These are phyloP conservation scores for Branchipolynoe longqiensis DNA, from an alignment of 2,888 invertebrate species.

Conservation along the genomic window DNA sequence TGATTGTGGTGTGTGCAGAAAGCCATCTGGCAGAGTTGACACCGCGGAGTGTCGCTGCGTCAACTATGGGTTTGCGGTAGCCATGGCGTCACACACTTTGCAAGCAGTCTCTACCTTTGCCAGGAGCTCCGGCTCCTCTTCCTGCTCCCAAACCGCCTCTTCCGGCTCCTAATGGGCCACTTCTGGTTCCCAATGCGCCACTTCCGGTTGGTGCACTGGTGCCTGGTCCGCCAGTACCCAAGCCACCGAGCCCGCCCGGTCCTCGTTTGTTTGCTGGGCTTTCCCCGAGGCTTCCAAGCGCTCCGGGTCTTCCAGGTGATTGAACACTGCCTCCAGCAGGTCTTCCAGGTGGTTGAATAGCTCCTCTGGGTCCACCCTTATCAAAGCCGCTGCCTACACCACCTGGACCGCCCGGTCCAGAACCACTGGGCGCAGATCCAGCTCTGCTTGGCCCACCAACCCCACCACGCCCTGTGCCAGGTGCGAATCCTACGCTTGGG, in stretches of 20 bases:
- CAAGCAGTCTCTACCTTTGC: slow-evolving; percentile 32
- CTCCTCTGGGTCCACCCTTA: slow-evolving; percentile 46
- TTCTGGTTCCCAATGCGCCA: not conserved
- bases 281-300: not conserved
- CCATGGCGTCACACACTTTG: not conserved
- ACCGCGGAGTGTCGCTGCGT: no score
- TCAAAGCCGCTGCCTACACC: not conserved
- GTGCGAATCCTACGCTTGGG: not conserved
- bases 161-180: slow-evolving; percentile 9
- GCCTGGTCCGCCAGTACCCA: slow-evolving; percentile 19
- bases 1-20: not conserved
- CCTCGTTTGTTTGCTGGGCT: not conserved
- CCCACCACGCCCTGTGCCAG: not conserved
- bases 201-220: not conserved
- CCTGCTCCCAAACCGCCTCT: not conserved
- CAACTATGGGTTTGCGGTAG: no score
- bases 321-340: slow-evolving; percentile 28
- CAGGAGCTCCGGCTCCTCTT: not conserved
- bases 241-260: not conserved
- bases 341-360: slow-evolving; percentile 33
- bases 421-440: not conserved
- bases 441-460: slow-evolving; percentile 2
- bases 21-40: not conserved
- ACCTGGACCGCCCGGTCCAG: slow-evolving; percentile 42
- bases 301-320: not conserved